Base-by-base conservation (phyloP, 2,888 invertebrate genomes). In the Platycheirus rosarum region DNA sequence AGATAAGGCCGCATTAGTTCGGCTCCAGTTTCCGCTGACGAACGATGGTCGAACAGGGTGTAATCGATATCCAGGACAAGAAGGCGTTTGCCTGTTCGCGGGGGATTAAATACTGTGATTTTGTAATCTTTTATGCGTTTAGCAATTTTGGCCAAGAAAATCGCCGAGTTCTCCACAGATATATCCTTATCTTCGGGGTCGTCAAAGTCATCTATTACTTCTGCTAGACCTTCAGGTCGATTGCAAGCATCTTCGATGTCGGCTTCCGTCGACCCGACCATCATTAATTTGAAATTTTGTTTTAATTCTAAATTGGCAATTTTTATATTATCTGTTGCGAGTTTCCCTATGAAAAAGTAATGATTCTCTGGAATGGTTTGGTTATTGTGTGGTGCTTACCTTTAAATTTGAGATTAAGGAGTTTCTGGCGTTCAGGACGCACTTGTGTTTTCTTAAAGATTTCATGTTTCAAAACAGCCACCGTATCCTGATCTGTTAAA, bases 31-130 rank as follows among this genome's bases (percentile, higher is more conserved):
- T 98, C 97, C 0, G 98, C 98, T 0, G 95, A 93, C 29, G 98
- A 98, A 90, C 96, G 94, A 89, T 98, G 98, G 91, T 98, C 98
- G 88, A 98, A 98, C 18, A 98, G 91, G 0, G 98, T 98, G 88
- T 98, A 98, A 89, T 98, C 98, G 88, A 98, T 98, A 88, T 98
- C 98, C 60, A 98, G 91, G 0, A 98, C 98, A 0, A 98, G 92
- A 9, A 98, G 91, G 87, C 97, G 97, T 89, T 98, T 98, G 6
- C 95, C 95, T 4, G 94, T 93, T 14, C 98, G 91, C 0, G 97
- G 94, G 63, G 95, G 94, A 90, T 96, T 97, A 35, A 98, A 86
- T 73, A 97, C 92, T 51, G 94, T 94, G 42, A 98, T 94, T 88
- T 95, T 94, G 88, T 97, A 97, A 66, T 96, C 95, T 84, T 94